Evolutionary conservation across 2,888 invertebrate species (phyloP).

Genomic region (Ditula angustiorana): DNA sequence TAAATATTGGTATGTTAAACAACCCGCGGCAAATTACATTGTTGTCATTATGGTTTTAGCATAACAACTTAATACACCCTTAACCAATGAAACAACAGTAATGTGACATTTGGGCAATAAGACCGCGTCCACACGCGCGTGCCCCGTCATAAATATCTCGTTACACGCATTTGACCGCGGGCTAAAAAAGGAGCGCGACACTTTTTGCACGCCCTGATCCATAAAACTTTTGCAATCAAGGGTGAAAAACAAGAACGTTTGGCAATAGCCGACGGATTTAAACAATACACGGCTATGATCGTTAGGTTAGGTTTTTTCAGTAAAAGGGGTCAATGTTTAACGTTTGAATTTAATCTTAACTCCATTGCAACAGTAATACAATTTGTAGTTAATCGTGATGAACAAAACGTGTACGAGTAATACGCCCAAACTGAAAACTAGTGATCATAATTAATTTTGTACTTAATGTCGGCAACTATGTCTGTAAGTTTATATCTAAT

Average conservation of each 20-base stretch:
- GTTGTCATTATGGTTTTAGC: slow-evolving; percentile 28
- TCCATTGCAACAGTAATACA: background rate
- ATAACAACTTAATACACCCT: slow-evolving; percentile 27
- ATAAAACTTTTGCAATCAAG: slow-evolving; percentile 73
- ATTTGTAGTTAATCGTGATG: background rate
- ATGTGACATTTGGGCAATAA: slow-evolving; percentile 54
- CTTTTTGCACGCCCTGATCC: slow-evolving; percentile 64
- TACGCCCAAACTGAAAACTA: too few species aligned
- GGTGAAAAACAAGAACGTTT: slow-evolving; percentile 63
- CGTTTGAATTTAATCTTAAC: background rate
- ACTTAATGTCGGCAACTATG: too few species aligned
- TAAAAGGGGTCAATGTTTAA: background rate
- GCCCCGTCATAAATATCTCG: slow-evolving; percentile 72
- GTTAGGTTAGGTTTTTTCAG: slow-evolving; percentile 9
- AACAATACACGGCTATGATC: slow-evolving; percentile 6
- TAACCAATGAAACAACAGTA: slow-evolving; percentile 23
- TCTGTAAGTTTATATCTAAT: too few species aligned
- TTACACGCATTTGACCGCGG: slow-evolving; percentile 61
- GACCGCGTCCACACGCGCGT: slow-evolving; percentile 59
- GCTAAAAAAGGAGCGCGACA: slow-evolving; percentile 63
- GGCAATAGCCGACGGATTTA: slow-evolving; percentile 24
- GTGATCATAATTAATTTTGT: too few species aligned
- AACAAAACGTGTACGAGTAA: too few species aligned
- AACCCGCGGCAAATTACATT: background rate
- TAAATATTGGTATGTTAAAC: background rate